Evolutionary conservation across 2,888 invertebrate genomes (phyloP).

Genomic region (Orthonychiurus folsomi): DNA sequence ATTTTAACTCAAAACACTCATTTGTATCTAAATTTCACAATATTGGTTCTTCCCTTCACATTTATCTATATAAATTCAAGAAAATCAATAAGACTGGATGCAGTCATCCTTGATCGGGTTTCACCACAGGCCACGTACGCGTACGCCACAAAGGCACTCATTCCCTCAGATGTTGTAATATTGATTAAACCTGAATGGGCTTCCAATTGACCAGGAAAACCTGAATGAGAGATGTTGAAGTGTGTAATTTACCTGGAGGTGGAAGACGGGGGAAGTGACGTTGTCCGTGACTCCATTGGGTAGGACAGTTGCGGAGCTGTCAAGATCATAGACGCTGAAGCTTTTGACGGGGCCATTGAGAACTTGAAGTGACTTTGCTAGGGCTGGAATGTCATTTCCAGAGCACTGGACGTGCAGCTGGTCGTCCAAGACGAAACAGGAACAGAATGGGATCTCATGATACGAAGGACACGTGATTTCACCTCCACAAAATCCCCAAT

Average conservation of each 20-base stretch:
- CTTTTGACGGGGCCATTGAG: slow-evolving; percentile 57
- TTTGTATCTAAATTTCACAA: no score
- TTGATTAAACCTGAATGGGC: no score
- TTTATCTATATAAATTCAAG: no score
- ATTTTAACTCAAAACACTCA: no score
- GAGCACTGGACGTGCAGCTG: slow-evolving; percentile 35
- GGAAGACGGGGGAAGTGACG: slow-evolving; percentile 55
- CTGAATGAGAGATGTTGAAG: no score
- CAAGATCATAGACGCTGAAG: slow-evolving; percentile 78
- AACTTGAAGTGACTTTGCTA: slow-evolving; percentile 37
- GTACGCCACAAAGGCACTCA: no score
- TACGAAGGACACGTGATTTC: slow-evolving; percentile 42
- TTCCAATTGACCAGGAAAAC: no score
- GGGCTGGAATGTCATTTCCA: slow-evolving; percentile 38
- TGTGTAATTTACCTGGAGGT: slow-evolving; percentile 59
- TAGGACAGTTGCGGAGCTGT: slow-evolving; percentile 66
- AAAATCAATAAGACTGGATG: no score
- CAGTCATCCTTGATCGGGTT: no score
- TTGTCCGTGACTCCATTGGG: slow-evolving; percentile 66
- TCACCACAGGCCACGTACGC: no score
- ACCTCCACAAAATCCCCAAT: slow-evolving; percentile 8
- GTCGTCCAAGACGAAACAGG: slow-evolving; percentile 86
- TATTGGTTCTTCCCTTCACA: no score
- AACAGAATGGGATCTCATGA: slow-evolving; percentile 51
- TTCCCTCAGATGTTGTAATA: no score